Conservation (phyloP, 37 sponge, comb jelly and placozoan genomes). For the Aphrocallistes beatrix region DNA sequence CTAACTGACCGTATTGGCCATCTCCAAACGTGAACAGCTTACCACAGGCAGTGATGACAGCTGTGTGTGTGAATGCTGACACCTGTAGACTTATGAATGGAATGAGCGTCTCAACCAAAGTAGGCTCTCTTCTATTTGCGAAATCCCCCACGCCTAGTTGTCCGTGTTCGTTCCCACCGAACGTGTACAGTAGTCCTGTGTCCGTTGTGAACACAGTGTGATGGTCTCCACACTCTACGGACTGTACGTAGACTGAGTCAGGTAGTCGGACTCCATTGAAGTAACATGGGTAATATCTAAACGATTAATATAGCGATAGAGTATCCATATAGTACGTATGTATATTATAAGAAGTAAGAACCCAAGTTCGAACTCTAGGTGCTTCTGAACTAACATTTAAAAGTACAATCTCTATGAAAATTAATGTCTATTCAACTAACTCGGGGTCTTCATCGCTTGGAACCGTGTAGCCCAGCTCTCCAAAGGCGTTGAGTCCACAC, state of each 20-base stretch:
- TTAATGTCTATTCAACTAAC: no score
- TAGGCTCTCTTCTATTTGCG: not conserved
- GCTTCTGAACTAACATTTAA: not conserved
- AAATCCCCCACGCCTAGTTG: not conserved
- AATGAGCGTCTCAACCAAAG: not conserved
- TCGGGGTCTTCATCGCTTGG: not conserved
- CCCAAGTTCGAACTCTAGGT: not conserved
- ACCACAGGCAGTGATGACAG: not conserved
- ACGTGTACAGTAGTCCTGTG: slow-evolving; percentile 13
- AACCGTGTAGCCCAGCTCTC: not conserved
- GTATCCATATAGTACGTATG: not conserved
- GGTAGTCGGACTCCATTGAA: not conserved
- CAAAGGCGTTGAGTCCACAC: not conserved
- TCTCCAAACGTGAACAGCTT: not conserved
- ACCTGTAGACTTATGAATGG: not conserved
- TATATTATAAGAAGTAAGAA: no score
- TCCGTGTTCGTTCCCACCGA: slow-evolving; percentile 4
- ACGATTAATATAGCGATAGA: not conserved
- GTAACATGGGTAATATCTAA: not conserved
- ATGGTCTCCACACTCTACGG: not conserved
- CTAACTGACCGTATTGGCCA: not conserved
- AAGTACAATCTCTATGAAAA: no score
- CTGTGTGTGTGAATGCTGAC: not conserved
- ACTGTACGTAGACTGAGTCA: not conserved
- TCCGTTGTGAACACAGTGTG: not conserved